Conservation (phyloP, 2,113 vertebrate species). For the rabbit (Oryctolagus cuniculus) region DNA sequence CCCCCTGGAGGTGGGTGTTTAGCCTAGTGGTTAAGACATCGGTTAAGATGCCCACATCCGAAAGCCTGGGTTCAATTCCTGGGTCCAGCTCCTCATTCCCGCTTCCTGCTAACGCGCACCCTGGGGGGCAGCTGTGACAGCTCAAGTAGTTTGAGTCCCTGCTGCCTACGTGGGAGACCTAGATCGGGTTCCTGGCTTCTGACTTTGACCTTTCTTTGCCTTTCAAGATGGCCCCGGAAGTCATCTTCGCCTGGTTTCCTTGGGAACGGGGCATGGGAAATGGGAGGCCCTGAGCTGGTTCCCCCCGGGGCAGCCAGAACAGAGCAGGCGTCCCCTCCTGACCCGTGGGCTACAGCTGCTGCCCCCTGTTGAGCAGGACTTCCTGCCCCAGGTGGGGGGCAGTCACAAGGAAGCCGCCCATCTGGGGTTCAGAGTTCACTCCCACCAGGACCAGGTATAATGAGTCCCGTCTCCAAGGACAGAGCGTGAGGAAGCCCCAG, state of each 20-base stretch:
- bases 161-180: neutral
- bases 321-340: neutral
- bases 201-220: neutral
- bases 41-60: too few species aligned
- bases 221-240: neutral
- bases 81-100: too few species aligned
- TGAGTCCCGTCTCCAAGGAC: neutral
- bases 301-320: neutral
- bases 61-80: too few species aligned
- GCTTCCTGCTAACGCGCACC: too few species aligned
- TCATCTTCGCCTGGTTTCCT: neutral
- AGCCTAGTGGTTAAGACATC: too few species aligned
- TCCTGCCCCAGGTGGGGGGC: neutral
- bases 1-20: too few species aligned
- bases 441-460: neutral
- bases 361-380: neutral
- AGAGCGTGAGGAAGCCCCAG: neutral
- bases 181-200: neutral
- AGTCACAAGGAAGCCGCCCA: accelerated
- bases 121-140: too few species aligned
- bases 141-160: too few species aligned
- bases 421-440: neutral
- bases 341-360: neutral
- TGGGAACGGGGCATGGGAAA: neutral
- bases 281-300: neutral